These are phyloP conservation scores for Heterohyrax brucei DNA, from an alignment of 2,797 vertebrate genomes.

Conservation along the genomic window DNA sequence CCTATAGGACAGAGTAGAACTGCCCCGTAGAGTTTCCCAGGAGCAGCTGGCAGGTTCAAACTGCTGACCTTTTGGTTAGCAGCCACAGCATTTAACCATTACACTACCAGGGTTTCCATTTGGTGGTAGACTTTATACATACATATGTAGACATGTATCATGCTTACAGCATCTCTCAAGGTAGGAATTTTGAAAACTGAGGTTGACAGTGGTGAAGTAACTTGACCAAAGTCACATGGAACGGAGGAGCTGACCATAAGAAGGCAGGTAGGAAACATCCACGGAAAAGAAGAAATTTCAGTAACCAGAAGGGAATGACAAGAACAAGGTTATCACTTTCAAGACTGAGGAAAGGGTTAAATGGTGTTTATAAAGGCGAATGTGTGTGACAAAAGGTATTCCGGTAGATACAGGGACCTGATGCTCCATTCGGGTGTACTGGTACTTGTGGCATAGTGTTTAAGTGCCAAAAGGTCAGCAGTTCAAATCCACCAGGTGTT, in stretches of 20 bases:
- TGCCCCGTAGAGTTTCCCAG: too few species aligned
- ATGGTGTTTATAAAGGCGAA: neutral
- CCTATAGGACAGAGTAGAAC: too few species aligned
- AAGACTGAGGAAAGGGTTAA: neutral
- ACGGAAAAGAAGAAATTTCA: neutral
- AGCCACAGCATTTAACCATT: too few species aligned
- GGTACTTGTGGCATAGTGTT: neutral
- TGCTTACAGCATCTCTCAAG: neutral
- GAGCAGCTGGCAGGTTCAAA: too few species aligned
- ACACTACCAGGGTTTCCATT: too few species aligned
- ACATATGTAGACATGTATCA: neutral
- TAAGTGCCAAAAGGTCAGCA: too few species aligned
- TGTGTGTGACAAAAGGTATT: neutral
- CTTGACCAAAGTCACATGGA: slow-evolving; percentile 54
- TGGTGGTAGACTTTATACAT: too few species aligned
- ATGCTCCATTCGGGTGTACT: neutral
- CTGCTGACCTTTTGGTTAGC: too few species aligned
- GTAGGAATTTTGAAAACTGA: neutral
- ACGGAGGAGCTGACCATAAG: neutral
- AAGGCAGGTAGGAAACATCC: neutral
- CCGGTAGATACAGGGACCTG: neutral
- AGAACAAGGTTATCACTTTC: neutral
- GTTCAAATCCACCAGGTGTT: too few species aligned
- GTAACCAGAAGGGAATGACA: neutral
- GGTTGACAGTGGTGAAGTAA: neutral